Evolutionary conservation across 2,888 invertebrate genomes (phyloP), one percentile per base, ranked within the genome.

Genomic region (Perithous albicinctus): DNA sequence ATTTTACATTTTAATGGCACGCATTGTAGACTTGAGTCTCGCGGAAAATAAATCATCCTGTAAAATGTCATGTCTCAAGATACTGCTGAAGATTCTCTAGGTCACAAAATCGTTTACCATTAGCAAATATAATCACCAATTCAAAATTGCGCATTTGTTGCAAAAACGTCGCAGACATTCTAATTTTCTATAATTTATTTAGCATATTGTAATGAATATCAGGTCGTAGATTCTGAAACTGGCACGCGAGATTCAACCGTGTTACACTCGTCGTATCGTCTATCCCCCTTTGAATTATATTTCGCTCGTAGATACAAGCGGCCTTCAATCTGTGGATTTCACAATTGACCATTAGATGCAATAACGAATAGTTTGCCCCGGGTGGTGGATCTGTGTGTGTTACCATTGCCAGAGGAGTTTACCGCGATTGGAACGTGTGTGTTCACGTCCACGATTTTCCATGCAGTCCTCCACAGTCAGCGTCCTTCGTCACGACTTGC

Each of bases 271-370:
- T 66, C 77, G 81, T 82, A 76, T 79, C 67, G 18, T 63, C 54
- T 70, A 67, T 78, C 63, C 74, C 82, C 75, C 78, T 78, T 79
- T 66, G 73, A 81, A 79, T 82, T 81, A 59, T 78, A 66, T 82
- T 82, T 82, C 76, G 51, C 74, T 69, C 70, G 69, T 18, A 74
- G 61, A 77, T 66, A 78, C 75, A 64, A 54, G 48, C 78, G 85
- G 78, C 85, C 85, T 85, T 85, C 85, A 85, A 84, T 85, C 77
- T 80, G 73, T 51, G 48, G 80, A 83, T 84, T 85, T 79, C 69
- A 76, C 83, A 83, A 84, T 85, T 85, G 83, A 80, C 77, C 81
- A 83, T 84, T 83, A 85, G 69, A 78, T 78, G 84, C 83, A 84
- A 85, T 84, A 85, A 84, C 83, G 80, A 82, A 83, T 80, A 75